A percentile compares a stretch with the other conserved stretches of the same genome.
Evolutionary conservation across 2,797 vertebrate genomes (phyloP).

Genomic region (Cercopithecus hamlyni): DNA sequence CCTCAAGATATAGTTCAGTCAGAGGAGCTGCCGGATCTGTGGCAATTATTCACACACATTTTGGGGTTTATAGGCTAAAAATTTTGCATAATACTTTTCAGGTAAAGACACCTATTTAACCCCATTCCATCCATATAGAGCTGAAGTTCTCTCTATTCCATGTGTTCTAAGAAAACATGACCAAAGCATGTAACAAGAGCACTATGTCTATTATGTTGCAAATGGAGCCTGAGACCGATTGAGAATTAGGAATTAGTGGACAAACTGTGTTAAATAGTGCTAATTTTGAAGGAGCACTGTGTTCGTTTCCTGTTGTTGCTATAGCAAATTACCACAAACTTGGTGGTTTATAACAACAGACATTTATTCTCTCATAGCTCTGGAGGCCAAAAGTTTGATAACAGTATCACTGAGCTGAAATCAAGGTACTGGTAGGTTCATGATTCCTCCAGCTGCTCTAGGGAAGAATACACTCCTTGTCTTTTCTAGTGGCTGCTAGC

Average conservation of each 20-base stretch:
- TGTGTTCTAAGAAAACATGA: neutral
- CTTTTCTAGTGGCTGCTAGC: neutral
- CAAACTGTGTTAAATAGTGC: neutral
- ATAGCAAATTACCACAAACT: neutral
- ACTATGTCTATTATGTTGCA: neutral
- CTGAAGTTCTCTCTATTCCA: neutral
- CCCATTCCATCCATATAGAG: neutral
- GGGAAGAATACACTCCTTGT: neutral
- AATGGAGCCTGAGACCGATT: neutral
- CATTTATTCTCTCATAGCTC: slow-evolving; percentile 10
- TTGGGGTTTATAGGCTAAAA: neutral
- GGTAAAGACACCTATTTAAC: neutral
- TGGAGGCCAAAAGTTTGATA: neutral
- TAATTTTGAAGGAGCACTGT: neutral
- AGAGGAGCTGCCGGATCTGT: neutral
- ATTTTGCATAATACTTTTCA: neutral
- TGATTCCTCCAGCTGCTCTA: neutral
- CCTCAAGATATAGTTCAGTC: neutral
- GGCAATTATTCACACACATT: neutral
- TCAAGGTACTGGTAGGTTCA: neutral
- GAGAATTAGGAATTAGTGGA: neutral
- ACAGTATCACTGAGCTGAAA: neutral
- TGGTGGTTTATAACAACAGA: neutral
- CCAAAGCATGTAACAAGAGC: neutral
- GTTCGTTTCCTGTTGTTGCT: neutral